These are phyloP conservation scores for Polypterus senegalus DNA, from an alignment of 2,113 vertebrate genomes.

Conservation along the genomic window DNA sequence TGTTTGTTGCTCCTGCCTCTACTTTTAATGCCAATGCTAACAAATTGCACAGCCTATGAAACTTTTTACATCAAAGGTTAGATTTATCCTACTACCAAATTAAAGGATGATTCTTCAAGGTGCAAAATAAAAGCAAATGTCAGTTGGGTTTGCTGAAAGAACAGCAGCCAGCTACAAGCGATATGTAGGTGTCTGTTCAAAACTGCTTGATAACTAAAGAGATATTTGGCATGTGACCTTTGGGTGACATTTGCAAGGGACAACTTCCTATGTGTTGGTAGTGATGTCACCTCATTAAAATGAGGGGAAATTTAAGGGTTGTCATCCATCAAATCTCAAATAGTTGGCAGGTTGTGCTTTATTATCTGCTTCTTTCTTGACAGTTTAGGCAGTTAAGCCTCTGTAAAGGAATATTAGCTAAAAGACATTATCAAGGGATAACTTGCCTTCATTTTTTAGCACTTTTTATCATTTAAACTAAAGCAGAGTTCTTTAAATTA, in stretches of 20 bases:
- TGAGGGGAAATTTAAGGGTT: neutral
- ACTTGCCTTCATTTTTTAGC: too few species aligned
- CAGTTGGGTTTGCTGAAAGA: neutral
- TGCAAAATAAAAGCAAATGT: neutral
- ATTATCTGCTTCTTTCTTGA: neutral
- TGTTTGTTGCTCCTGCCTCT: too few species aligned
- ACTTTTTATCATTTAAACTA: too few species aligned
- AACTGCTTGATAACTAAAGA: neutral
- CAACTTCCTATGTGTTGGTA: neutral
- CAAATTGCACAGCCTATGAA: neutral
- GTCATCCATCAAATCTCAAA: neutral
- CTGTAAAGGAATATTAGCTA: too few species aligned
- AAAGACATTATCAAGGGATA: too few species aligned
- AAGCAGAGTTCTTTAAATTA: too few species aligned
- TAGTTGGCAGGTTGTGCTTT: neutral
- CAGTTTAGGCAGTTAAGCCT: too few species aligned
- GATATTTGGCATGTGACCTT: neutral
- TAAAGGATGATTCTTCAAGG: neutral
- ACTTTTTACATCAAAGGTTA: neutral
- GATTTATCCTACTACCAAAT: neutral
- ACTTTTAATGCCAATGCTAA: neutral
- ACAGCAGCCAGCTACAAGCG: neutral
- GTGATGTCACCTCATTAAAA: neutral
- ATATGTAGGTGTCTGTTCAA: neutral
- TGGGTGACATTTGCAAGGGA: neutral